Base-by-base conservation (phyloP, 1,140 invertebrate genomes). In the Chironomus tepperi region DNA sequence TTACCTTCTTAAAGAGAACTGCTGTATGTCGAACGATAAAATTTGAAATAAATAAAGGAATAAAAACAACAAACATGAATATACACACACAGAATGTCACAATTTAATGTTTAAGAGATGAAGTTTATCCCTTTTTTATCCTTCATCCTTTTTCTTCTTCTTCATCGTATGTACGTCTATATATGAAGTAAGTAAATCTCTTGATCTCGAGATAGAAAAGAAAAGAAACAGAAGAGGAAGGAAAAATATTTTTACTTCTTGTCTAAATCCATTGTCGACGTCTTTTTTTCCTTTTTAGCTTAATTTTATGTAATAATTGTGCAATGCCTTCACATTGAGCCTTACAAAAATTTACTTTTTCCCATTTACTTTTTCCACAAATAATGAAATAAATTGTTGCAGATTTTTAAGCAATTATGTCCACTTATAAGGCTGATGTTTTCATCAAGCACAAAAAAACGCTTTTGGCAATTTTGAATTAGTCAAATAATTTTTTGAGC, bases 31-130 rank as follows among this genome's bases (percentile, higher is more conserved):
- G 18, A 70, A 70, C 65, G 65, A 21, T 70, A 19, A 70, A 70
- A 57, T 19, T 70, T 19, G 9, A 70, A 34, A 34, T 34, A 34
- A 34, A 34, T 34, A 34, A 34, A 34, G n/a, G 24, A 34, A 34
- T 70, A 70, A 18, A 70, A 70, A 70, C 65, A 70, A 70, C 65
- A 70, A 70, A 70, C 16, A 70, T 70, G n/a, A 10, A 67, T 67
- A 7, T 16, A 19, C 16, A 57, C 47, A 57, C n/a, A 57, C n/a
- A 57, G n/a, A 70, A 16, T 70, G 65, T 12, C 9, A 70, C 19
- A 70, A 18, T 18, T 12, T 12, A n/a, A 57, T 12, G 47, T 57
- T 12, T 10, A 57, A 57, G n/a, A 57, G 24, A 34, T 2, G 24
- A 16, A 18, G 65, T 70, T 70, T 70, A 70, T 57, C 47, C 47